Evolutionary conservation across 2,888 invertebrate species (phyloP).

Genomic region (Euzophera pinguis): DNA sequence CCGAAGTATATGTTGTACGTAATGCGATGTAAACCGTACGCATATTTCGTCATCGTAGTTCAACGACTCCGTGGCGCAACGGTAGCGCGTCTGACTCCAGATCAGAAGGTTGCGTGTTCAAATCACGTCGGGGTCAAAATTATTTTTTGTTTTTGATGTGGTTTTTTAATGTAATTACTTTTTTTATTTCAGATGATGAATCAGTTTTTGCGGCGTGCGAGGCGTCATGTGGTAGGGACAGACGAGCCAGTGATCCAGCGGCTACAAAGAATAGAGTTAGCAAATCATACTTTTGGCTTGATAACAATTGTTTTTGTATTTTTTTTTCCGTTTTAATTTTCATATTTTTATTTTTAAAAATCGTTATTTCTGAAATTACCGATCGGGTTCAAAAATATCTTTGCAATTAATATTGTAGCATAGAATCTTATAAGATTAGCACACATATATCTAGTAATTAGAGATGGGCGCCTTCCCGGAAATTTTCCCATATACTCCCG

Average conservation of each 20-base stretch:
- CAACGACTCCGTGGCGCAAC: conserved; percentile 93
- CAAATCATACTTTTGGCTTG: conserved; percentile 9
- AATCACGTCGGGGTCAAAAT: conserved; percentile 95
- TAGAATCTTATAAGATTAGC: no score
- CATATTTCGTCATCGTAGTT: neutral
- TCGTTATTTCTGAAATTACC: no score
- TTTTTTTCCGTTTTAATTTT: no score
- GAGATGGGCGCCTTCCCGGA: no score
- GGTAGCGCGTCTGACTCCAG: conserved; percentile 98
- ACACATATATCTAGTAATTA: no score
- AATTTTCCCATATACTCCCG: no score
- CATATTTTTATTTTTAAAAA: no score
- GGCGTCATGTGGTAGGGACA: conserved; percentile 37
- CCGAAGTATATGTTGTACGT: no score
- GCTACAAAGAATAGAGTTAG: conserved; percentile 52
- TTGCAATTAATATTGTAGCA: no score
- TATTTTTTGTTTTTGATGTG: conserved; percentile 20
- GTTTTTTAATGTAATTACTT: conserved; percentile 12
- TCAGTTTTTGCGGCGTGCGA: conserved; percentile 64
- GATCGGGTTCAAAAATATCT: no score
- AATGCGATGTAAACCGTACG: neutral
- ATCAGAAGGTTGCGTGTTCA: conserved; percentile 98
- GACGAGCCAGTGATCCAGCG: conserved; percentile 50
- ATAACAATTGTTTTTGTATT: no score
- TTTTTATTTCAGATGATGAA: conserved; percentile 53